These are phyloP conservation scores for Cynaeus angustus DNA, from an alignment of 2,888 invertebrate genomes.

Conservation along the genomic window DNA sequence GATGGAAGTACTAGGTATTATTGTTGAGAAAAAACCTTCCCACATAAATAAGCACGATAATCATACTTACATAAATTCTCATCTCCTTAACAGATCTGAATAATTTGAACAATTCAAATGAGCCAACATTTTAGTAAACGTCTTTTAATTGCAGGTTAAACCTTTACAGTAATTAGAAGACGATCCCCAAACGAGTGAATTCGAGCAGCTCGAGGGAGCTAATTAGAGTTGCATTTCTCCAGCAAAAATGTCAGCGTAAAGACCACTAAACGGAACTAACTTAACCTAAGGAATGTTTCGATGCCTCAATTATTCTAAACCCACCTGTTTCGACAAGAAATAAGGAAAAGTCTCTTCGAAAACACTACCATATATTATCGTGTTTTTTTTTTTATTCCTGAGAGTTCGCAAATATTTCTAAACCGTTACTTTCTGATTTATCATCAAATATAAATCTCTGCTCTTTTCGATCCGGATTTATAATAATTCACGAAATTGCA, in stretches of 20 bases:
- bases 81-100: slow-evolving; percentile 2
- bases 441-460: slow-evolving; percentile 28
- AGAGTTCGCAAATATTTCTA: slow-evolving; percentile 19
- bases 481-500: slow-evolving; percentile 32
- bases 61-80: background rate
- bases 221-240: background rate
- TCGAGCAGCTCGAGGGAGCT: background rate
- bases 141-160: background rate
- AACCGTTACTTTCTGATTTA: slow-evolving; percentile 30
- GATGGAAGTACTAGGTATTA: too few relatives aligned
- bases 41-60: background rate
- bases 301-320: slow-evolving; percentile 1
- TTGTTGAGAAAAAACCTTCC: too few relatives aligned
- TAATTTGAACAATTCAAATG: background rate
- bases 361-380: slow-evolving; percentile 7
- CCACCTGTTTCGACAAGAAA: slow-evolving; percentile 1
- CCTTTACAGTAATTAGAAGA: background rate
- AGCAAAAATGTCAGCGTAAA: background rate
- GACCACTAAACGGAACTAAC: slow-evolving; percentile 4
- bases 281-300: background rate
- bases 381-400: slow-evolving; percentile 11
- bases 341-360: background rate
- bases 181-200: background rate
- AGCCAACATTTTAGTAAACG: background rate
- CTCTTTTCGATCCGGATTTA: slow-evolving; percentile 14